These are phyloP conservation scores for Opisthograptis luteolata DNA, from an alignment of 2,888 invertebrate genomes.

Conservation along the genomic window DNA sequence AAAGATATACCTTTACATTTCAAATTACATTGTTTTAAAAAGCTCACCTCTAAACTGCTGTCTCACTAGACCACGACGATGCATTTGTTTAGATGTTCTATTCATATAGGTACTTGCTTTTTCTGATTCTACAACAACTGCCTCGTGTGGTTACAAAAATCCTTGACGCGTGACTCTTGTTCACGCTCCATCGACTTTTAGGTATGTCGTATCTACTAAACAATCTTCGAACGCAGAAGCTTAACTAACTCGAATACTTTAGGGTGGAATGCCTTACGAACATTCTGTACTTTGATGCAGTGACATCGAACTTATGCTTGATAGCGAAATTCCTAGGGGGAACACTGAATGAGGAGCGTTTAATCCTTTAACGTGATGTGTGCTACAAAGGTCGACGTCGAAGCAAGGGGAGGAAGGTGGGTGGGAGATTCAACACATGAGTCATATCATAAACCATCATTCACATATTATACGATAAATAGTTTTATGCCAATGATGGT, in stretches of 20 bases:
- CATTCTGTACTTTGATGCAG: conserved; percentile 27
- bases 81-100: conserved; percentile 1
- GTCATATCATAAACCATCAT: not conserved
- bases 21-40: conserved; percentile 1
- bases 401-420: too few relatives aligned
- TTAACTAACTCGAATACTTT: conserved; percentile 57
- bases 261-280: conserved; percentile 41
- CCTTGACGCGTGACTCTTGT: conserved; percentile 77
- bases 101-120: conserved; percentile 1
- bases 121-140: conserved; percentile 45
- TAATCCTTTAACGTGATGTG: conserved; percentile 25
- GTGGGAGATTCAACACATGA: not conserved
- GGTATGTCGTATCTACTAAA: conserved; percentile 69
- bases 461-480: too few relatives aligned
- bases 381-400: conserved; percentile 9
- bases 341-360: conserved; percentile 24
- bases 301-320: conserved; percentile 31
- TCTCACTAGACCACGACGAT: conserved; percentile 3
- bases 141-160: conserved; percentile 68
- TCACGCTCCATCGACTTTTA: conserved; percentile 73
- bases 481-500: too few relatives aligned
- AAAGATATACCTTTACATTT: not conserved
- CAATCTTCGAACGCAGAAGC: conserved; percentile 62
- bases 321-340: conserved; percentile 29
- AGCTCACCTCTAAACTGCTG: not conserved